Percentiles rank a stretch among this genome's conserved stretches.
phyloP scores from a whole-genome alignment of 2,888 invertebrate species.

The Xylocampa areola region DNA sequence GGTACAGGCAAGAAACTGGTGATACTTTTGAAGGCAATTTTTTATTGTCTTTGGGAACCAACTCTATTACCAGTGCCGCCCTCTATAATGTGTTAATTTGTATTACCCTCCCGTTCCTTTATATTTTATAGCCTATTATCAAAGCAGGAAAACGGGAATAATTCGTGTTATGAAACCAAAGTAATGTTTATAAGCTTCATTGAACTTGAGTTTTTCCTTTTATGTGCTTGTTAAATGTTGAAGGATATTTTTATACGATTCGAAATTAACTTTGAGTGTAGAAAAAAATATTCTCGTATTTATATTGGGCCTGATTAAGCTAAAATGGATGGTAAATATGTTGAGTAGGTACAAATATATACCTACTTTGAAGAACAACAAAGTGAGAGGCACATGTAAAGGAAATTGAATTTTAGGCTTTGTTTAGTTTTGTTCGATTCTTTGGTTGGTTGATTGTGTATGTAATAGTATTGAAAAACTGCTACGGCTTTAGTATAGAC shows the following conservation, averaged over 20 bases:
- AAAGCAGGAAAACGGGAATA: constrained; percentile 30
- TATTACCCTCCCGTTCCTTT: constrained; percentile 19
- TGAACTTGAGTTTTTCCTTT: constrained; percentile 41
- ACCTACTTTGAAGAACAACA: no score
- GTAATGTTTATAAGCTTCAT: constrained; percentile 35
- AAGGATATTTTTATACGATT: constrained; percentile 6
- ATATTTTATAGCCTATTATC: constrained; percentile 16
- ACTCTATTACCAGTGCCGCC: background rate
- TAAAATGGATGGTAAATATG: no score
- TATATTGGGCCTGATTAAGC: background rate
- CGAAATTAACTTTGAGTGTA: constrained; percentile 9
- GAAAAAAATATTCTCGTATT: background rate
- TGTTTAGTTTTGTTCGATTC: no score
- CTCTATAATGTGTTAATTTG: constrained; percentile 40
- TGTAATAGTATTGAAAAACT: no score
- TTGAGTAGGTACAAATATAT: no score
- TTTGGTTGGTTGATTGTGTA: no score
- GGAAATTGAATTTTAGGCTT: no score
- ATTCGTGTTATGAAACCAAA: constrained; percentile 43
- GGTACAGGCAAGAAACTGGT: no score
- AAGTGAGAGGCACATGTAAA: no score
- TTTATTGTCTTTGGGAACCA: constrained; percentile 2
- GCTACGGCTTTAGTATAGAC: no score
- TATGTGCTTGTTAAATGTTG: constrained; percentile 29
- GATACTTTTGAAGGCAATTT: constrained; percentile 7